Percentiles rank a stretch among this genome's conserved stretches.
phyloP scores from a whole-genome alignment of 2,888 invertebrate genomes.

The Drosophila multiciliata region DNA sequence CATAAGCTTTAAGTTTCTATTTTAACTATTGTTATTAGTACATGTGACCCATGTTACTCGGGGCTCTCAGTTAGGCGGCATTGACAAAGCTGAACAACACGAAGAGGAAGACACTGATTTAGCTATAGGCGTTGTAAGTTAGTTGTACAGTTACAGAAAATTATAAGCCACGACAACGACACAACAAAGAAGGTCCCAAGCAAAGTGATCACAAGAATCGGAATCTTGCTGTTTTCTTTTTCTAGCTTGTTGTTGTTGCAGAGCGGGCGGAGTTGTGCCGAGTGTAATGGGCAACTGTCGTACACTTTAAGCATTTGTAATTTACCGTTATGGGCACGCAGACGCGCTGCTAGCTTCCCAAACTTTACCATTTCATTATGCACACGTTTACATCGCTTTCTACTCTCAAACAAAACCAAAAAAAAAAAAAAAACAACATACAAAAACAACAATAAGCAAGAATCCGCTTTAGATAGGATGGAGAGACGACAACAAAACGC shows the following conservation, averaged over 20 bases:
- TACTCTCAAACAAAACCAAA: conserved; percentile 27
- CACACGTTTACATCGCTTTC: conserved; percentile 54
- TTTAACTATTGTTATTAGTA: background rate
- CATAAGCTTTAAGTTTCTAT: background rate
- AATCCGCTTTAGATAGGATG: conserved; percentile 39
- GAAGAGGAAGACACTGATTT: conserved; percentile 10
- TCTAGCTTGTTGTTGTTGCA: background rate
- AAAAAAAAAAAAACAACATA: background rate
- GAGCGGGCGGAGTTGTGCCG: conserved; percentile 33
- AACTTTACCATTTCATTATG: conserved; percentile 49
- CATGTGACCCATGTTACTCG: conserved; percentile 1
- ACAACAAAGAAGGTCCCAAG: conserved; percentile 50
- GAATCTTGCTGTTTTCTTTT: too few relatives aligned
- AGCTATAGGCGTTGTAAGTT: conserved; percentile 46
- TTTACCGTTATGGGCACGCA: conserved; percentile 69
- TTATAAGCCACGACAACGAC: conserved; percentile 50
- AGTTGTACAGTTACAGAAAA: conserved; percentile 69
- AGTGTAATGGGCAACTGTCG: conserved; percentile 19
- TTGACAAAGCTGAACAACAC: conserved; percentile 3
- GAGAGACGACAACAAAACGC: conserved; percentile 67
- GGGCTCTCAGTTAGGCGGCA: conserved; percentile 3
- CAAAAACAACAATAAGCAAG: conserved; percentile 15
- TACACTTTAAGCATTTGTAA: conserved; percentile 44
- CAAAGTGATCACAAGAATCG: conserved; percentile 37
- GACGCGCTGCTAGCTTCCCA: conserved; percentile 24